These are phyloP conservation scores for Sciaenops ocellatus DNA, from an alignment of 2,797 vertebrate genomes.

Conservation along the genomic window DNA sequence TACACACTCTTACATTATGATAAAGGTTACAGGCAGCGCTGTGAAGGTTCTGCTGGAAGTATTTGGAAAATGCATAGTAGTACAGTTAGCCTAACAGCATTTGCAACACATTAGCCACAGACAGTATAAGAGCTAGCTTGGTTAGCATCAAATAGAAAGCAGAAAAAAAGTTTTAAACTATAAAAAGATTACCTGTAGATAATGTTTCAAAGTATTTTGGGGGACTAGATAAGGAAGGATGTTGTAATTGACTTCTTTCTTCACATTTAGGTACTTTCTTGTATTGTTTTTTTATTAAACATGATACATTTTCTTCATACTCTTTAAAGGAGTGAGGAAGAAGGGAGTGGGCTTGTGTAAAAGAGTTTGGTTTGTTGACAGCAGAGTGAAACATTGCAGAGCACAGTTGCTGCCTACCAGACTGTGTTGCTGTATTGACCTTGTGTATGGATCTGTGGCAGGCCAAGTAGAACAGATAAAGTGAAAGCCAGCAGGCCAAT, in stretches of 20 bases:
- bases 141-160: neutral
- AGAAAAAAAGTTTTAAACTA: neutral
- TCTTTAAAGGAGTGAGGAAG: neutral
- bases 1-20: neutral
- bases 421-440: slow-evolving; percentile 56
- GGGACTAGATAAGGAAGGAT: neutral
- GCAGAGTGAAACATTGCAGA: slow-evolving; percentile 26
- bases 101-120: neutral
- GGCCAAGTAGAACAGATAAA: slow-evolving; percentile 56
- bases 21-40: neutral
- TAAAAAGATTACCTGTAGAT: neutral
- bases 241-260: neutral
- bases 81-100: neutral
- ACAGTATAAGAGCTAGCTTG: neutral
- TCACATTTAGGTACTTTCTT: neutral
- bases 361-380: neutral
- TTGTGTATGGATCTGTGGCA: slow-evolving; percentile 55
- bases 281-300: neutral
- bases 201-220: neutral
- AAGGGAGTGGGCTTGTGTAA: neutral
- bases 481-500: slow-evolving; percentile 51
- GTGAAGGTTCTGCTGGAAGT: neutral
- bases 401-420: neutral
- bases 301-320: neutral
- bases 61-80: neutral